Conservation (phyloP, 2,888 invertebrate species). For the Drosophila kambysellisi region DNA sequence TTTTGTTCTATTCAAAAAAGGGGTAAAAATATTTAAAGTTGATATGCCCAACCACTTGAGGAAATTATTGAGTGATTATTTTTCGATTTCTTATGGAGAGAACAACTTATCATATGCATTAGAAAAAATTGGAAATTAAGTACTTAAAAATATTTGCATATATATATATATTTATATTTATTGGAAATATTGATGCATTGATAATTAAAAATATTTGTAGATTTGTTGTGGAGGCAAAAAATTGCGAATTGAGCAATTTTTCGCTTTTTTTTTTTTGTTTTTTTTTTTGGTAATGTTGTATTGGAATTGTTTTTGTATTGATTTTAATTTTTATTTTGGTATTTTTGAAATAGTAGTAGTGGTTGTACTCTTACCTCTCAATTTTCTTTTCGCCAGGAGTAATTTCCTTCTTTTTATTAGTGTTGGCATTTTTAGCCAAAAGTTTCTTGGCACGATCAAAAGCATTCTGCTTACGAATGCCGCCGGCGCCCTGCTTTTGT, state of each 20-base stretch:
- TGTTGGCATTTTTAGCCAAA: conserved; percentile 86
- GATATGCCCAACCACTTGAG: conserved; percentile 23
- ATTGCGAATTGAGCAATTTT: conserved; percentile 47
- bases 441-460: conserved; percentile 86
- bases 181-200: conserved; percentile 44
- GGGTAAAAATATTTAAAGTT: conserved; percentile 8
- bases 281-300: conserved; percentile 46
- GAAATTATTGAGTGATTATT: conserved; percentile 29
- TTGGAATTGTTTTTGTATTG: conserved; percentile 48
- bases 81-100: conserved; percentile 19
- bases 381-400: conserved; percentile 85
- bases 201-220: conserved; percentile 59
- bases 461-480: conserved; percentile 86
- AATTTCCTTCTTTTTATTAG: conserved; percentile 85
- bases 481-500: conserved; percentile 84
- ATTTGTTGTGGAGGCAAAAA: conserved; percentile 62
- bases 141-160: conserved; percentile 51
- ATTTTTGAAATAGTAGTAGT: conserved; percentile 46
- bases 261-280: background rate
- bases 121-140: conserved; percentile 50
- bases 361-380: conserved; percentile 85
- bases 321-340: conserved; percentile 46
- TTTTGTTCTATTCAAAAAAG: conserved; percentile 40
- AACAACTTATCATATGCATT: conserved; percentile 49
- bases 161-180: conserved; percentile 11